These are phyloP conservation scores for Malacoraja senta DNA, from an alignment of 2,797 vertebrate species.

Conservation along the genomic window DNA sequence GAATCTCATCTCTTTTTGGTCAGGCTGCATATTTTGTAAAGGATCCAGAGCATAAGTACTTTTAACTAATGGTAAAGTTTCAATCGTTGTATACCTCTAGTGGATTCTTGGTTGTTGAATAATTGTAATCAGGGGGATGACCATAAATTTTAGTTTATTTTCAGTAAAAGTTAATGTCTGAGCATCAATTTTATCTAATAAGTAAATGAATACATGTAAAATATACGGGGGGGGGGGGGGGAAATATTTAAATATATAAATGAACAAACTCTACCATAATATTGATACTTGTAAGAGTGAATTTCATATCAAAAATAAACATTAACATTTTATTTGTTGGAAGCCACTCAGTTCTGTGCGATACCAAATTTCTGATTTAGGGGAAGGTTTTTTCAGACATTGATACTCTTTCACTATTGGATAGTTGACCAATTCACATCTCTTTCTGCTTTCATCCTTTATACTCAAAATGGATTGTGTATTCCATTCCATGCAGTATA, in stretches of 20 bases:
- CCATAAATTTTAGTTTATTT: not conserved
- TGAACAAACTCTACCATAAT: not conserved
- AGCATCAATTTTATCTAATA: not conserved
- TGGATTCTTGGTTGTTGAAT: not conserved
- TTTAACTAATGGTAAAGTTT: not conserved
- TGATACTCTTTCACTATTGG: not conserved
- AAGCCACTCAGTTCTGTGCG: not conserved
- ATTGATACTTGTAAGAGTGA: not conserved
- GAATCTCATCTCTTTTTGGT: not conserved
- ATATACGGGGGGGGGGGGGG: not conserved
- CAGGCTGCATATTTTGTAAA: not conserved
- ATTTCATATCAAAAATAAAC: not conserved
- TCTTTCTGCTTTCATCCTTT: not conserved
- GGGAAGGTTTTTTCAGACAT: not conserved
- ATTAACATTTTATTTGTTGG: not conserved
- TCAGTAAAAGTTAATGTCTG: not conserved
- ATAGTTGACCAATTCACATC: not conserved
- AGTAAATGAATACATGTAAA: not conserved
- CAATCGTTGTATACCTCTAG: not conserved
- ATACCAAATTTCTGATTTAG: not conserved
- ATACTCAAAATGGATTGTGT: not conserved
- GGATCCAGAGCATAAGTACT: not conserved
- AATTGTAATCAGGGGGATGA: not conserved
- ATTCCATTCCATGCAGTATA: not conserved
- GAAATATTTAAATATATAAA: not conserved